Conservation (phyloP, 1,140 invertebrate species). For the Eurosta solidaginis region DNA sequence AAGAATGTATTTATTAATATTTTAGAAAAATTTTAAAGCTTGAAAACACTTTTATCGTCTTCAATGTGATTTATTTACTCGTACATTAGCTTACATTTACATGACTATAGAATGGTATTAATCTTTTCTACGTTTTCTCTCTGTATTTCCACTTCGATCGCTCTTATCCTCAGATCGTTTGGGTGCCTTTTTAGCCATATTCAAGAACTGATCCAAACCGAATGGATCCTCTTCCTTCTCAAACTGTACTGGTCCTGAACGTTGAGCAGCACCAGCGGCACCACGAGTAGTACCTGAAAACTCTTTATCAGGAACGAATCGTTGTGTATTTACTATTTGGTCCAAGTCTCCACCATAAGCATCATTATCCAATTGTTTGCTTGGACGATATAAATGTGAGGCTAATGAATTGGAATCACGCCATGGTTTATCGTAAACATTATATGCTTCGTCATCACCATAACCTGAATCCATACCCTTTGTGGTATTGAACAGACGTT, state of each 20-base stretch:
- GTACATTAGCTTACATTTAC: not conserved
- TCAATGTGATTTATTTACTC: too few species aligned
- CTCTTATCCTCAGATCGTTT: slow-evolving; percentile 52
- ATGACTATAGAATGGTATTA: not conserved
- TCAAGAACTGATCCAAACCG: slow-evolving; percentile 96
- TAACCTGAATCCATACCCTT: slow-evolving; percentile 97
- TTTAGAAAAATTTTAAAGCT: too few species aligned
- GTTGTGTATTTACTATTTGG: slow-evolving; percentile 84
- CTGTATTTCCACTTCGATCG: slow-evolving; percentile 40
- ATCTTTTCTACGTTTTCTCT: slow-evolving; percentile 37
- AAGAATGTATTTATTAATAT: too few species aligned
- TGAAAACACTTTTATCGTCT: too few species aligned
- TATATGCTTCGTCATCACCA: slow-evolving; percentile 97
- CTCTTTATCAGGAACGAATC: slow-evolving; percentile 96
- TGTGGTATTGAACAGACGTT: slow-evolving; percentile 91
- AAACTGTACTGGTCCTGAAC: slow-evolving; percentile 96
- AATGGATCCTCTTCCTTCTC: slow-evolving; percentile 95
- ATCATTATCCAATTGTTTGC: slow-evolving; percentile 87
- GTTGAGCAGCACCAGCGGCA: slow-evolving; percentile 62
- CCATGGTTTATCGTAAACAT: slow-evolving; percentile 97
- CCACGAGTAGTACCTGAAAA: slow-evolving; percentile 87
- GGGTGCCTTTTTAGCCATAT: slow-evolving; percentile 86
- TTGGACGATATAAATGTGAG: slow-evolving; percentile 90
- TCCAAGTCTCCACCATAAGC: slow-evolving; percentile 89
- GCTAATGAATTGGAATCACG: slow-evolving; percentile 80